Base-by-base conservation (phyloP, 2,888 invertebrate species). In the Tetrapedia diversipes region DNA sequence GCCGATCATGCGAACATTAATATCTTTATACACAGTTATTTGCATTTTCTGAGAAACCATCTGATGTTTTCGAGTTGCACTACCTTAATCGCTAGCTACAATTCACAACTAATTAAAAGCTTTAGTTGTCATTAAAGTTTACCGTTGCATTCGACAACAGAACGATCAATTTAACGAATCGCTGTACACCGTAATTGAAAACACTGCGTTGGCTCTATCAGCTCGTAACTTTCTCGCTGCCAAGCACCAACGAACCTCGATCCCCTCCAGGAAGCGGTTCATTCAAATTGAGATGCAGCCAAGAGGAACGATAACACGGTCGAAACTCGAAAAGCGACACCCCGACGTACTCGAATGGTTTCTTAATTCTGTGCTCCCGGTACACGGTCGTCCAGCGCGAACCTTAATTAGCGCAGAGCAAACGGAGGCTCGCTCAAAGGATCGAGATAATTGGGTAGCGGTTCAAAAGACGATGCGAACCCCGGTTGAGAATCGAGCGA, bases 391-490 rank as follows among this genome's bases (percentile, higher is more conserved):
- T 29, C 34, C 39, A 32, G n/a, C n/a, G 57, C 47, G 16, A 45
- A 47, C 19, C 66, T 83, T 82, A 82, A 82, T 82, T 82, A 74
- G 57, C 19, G 37, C n/a, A n/a, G 54, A 34, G 14, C 65, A 29
- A 32, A 43, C 37, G 6, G 47, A n/a, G 37, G 11, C 45, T 24
- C 51, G 29, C 4, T 39, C 27, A 43, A 45, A 49, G 67, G 77
- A 34, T 22, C 47, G 51, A 67, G 79, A 68, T 82, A 82, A 82
- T 82, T 80, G 81, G 73, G 71, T 82, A 82, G 54, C 77, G 39
- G 72, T 60, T 71, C 59, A 77, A 77, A 53, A 47, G 66, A 64
- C 63, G 66, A 60, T 39, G 34, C 53, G n/a, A n/a, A 14, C 16
- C 16, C 16, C 24, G 10, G 0, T 24, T 45, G 22, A 19, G 4